Evolutionary conservation across 2,113 vertebrate species (phyloP), one percentile per base, ranked within the genome.

Genomic region (Pterocles gutturalis): DNA sequence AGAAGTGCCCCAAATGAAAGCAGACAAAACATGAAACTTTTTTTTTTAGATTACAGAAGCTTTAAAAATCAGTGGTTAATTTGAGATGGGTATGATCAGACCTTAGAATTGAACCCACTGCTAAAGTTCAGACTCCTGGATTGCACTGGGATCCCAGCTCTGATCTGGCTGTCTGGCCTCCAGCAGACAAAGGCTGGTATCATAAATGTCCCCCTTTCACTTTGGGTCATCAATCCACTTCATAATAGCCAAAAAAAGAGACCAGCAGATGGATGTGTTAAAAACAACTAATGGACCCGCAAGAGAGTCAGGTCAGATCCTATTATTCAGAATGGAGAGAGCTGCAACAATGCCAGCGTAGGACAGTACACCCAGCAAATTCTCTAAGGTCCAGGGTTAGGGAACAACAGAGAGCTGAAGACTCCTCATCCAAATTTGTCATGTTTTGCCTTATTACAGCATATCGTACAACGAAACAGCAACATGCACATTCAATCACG

Each of bases 401-500:
- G 2, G 24, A 67, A 67, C 43, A 55, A 8, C 13, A 41, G 15
- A 46, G 49, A 13, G 26, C 38, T 2, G 2, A 43, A 69, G 58
- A 20, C n/a, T 38, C 41, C 36, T 48, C 83, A 34, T n/a, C 80
- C 87, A 71, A 70, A 83, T 76, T 55, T n/a, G 48, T 66, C 84
- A 26, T 64, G 87, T 80, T 91, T 88, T 82, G 87, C 87, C 82
- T 91, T 82, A 79, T 62, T 71, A 64, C 77, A 64, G 80, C 29
- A 18, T 38, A 34, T 24, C 3, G 17, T 45, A 57, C 43, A 73
- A 67, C 3, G 38, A 17, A 97, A 92, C 92, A 95, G 96, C 94
- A 97, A 96, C 96, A 97, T 96, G 97, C 96, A 97, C 96, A 96
- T 88, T 96, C 96, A 95, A 81, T 97, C 97, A 97, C 91, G 94